phyloP scores from a whole-genome alignment of 2,888 invertebrate genomes.

The Tyria jacobaeae region DNA sequence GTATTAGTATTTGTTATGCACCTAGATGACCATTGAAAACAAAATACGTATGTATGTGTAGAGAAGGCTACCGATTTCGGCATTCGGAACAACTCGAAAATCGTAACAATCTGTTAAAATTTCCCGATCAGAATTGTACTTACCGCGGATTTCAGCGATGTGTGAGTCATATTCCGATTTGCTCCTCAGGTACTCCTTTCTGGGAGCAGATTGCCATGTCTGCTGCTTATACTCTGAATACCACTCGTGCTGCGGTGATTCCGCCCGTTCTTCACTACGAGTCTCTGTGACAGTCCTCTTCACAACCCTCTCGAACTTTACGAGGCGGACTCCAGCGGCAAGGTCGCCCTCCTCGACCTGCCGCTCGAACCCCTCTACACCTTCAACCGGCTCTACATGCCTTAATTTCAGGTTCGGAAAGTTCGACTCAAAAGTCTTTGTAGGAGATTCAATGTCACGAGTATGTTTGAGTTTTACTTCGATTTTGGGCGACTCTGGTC shows the following conservation, averaged over 20 bases:
- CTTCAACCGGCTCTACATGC: slow-evolving; percentile 76
- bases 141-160: slow-evolving; percentile 95
- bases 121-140: slow-evolving; percentile 45
- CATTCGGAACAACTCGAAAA: background rate
- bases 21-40: background rate
- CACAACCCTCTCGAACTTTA: slow-evolving; percentile 91
- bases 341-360: slow-evolving; percentile 89
- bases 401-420: slow-evolving; percentile 81
- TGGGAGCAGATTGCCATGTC: slow-evolving; percentile 88
- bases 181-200: slow-evolving; percentile 91
- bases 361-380: slow-evolving; percentile 65
- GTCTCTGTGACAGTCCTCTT: slow-evolving; percentile 87
- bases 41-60: background rate
- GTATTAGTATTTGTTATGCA: too few relatives aligned
- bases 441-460: slow-evolving; percentile 81
- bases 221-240: slow-evolving; percentile 82
- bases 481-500: slow-evolving; percentile 85
- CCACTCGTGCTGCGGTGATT: slow-evolving; percentile 82
- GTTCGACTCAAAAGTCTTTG: slow-evolving; percentile 71
- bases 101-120: background rate
- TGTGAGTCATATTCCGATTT: slow-evolving; percentile 95
- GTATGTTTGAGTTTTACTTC: slow-evolving; percentile 88
- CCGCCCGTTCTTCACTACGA: slow-evolving; percentile 74
- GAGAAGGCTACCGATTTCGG: background rate
- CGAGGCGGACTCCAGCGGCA: slow-evolving; percentile 87